Percentiles rank a stretch among this genome's conserved stretches.
Evolutionary conservation across 2,797 vertebrate genomes (phyloP).

Genomic region (Merluccius polli): DNA sequence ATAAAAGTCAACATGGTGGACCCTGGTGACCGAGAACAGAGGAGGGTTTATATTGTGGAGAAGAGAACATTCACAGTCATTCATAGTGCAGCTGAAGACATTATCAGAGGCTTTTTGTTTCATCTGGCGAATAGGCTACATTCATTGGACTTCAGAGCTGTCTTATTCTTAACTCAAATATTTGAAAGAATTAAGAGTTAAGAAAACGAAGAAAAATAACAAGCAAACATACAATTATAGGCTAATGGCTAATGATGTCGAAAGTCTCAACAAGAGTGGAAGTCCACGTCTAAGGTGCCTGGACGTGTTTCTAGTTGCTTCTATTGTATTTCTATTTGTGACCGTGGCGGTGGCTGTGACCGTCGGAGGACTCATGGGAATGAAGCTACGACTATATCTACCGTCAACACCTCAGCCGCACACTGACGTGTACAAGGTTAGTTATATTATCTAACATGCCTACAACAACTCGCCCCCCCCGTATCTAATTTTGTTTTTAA

Average conservation of each 20-base stretch:
- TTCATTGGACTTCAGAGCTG: too few relatives aligned
- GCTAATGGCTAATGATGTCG: conserved; percentile 49
- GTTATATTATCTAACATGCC: not conserved
- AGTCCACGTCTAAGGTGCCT: conserved; percentile 43
- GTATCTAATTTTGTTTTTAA: conserved; percentile 6
- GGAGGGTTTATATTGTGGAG: not conserved
- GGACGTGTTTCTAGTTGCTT: conserved; percentile 53
- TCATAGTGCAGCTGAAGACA: not conserved
- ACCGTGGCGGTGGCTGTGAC: conserved; percentile 29
- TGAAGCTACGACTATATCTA: not conserved
- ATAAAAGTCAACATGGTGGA: conserved; percentile 30
- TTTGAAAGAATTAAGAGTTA: too few relatives aligned
- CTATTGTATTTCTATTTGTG: conserved; percentile 55
- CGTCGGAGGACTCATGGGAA: conserved; percentile 12
- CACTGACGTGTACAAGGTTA: not conserved
- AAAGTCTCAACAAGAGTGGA: conserved; percentile 43
- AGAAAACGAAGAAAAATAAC: too few relatives aligned
- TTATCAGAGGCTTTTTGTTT: not conserved
- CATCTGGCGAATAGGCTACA: too few relatives aligned
- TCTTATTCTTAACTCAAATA: too few relatives aligned
- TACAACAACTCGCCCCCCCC: not conserved
- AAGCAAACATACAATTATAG: not conserved
- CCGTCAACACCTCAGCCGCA: not conserved
- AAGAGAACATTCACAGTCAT: not conserved
- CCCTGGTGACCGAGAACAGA: not conserved